phyloP scores from a whole-genome alignment of 2,113 vertebrate genomes.

The Lophura nycthemera region DNA sequence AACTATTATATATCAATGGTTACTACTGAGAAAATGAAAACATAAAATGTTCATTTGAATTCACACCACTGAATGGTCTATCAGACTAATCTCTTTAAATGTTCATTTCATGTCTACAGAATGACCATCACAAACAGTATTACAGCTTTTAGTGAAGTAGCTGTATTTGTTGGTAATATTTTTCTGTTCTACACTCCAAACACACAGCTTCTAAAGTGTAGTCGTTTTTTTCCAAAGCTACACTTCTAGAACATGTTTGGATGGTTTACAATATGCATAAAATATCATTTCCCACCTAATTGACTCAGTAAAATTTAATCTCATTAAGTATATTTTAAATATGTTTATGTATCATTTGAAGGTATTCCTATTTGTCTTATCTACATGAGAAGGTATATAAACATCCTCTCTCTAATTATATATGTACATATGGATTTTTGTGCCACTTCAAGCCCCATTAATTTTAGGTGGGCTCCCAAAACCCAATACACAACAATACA shows the following conservation, averaged over 20 bases:
- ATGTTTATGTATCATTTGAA: conserved; percentile 25
- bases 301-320: conserved; percentile 18
- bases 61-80: not conserved
- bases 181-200: not conserved
- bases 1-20: not conserved
- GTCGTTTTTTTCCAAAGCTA: not conserved
- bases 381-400: not conserved
- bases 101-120: not conserved
- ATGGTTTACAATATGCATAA: not conserved
- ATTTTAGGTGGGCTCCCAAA: conserved; percentile 34
- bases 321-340: conserved; percentile 23
- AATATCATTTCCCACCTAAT: conserved; percentile 42
- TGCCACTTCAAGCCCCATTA: conserved; percentile 44
- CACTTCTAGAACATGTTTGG: not conserved
- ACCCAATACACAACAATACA: not conserved
- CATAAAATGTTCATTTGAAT: conserved; percentile 11
- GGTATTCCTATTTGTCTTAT: conserved; percentile 29
- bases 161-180: not conserved
- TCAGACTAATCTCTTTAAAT: conserved; percentile 27
- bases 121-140: not conserved
- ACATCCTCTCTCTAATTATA: conserved; percentile 22
- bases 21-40: conserved; percentile 28
- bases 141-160: not conserved
- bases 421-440: not conserved
- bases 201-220: not conserved